Base-by-base conservation (phyloP, 2,888 invertebrate genomes). In the Geophilus truncorum region DNA sequence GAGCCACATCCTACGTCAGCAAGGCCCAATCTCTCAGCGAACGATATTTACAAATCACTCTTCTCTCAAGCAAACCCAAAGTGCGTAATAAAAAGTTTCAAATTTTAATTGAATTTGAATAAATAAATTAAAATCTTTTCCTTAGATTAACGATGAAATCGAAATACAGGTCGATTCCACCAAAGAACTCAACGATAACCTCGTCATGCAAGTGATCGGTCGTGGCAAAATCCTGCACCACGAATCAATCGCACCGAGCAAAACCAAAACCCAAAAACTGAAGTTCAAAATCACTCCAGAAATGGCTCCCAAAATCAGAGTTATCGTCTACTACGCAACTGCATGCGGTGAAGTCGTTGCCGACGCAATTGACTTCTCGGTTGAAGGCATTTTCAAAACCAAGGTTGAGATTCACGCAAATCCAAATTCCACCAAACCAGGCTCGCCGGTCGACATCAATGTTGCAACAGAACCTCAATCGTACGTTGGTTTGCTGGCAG, bases 321-420 rank as follows among this genome's bases (percentile, higher is more conserved):
- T 87, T 21, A 83, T 87, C 15, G 84, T 85, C 1, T 88, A 88
- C 83, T 87, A 86, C 81, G 86, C 89, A 84, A 83, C 84, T 0
- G 83, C 84, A 6, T 83, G 85, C 25, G 86, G 85, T 80, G 88
- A 89, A 84, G 86, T 89, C 40, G 86, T 89, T 40, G 88, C 88
- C n/a, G 89, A 89, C 84, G 87, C 88, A 32, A 84, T 88, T 45
- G 87, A 88, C 82, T 88, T 89, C 84, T 85, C 87, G 80, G 88
- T 89, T 1, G 85, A 86, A 45, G 87, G 87, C 62, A 84, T 85
- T 10, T 87, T 87, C 82, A 83, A 84, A 81, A 87, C 87, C 80
- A 82, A 85, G 85, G 84, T 87, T 1, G 83, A 85, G 2, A 82
- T 87, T 4, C 81, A 81, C n/a, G 82, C 84, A 10, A 81, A 82